These are phyloP conservation scores for Emydocephalus ijimae DNA, from an alignment of 2,113 vertebrate species.

Conservation along the genomic window DNA sequence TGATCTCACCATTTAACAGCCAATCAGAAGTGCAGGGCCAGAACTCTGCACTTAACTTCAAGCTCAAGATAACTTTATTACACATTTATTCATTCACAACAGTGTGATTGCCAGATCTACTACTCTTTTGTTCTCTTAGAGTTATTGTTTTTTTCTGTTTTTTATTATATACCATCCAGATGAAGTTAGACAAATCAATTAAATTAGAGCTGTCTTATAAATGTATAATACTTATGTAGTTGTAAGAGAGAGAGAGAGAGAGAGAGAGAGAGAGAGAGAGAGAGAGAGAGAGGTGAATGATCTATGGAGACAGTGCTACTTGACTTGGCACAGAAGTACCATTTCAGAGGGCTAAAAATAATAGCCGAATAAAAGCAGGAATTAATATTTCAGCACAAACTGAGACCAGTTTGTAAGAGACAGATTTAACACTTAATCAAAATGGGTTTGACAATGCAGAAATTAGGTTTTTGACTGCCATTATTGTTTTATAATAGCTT, in stretches of 20 bases:
- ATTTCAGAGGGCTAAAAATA: conserved; percentile 48
- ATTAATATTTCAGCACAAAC: conserved; percentile 53
- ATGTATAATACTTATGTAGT: conserved; percentile 47
- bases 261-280: neutral
- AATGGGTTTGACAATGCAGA: conserved; percentile 69
- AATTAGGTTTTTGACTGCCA: conserved; percentile 73
- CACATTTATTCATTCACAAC: no score
- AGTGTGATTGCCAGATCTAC: neutral
- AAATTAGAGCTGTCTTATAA: conserved; percentile 42
- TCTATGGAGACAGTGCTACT: neutral
- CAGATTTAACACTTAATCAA: conserved; percentile 70
- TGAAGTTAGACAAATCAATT: neutral
- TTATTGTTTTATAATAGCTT: conserved; percentile 71
- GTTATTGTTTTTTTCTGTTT: neutral
- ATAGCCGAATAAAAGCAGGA: conserved; percentile 40
- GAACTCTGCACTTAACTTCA: no score
- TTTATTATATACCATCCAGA: neutral
- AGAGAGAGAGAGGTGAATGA: conserved; percentile 10
- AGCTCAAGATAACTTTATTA: no score
- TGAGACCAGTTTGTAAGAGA: conserved; percentile 57
- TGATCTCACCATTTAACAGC: no score
- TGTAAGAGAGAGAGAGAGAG: conserved; percentile 19
- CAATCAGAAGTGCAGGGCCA: no score
- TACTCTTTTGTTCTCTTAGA: neutral
- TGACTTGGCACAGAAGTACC: conserved; percentile 45